Evolutionary conservation across 2,888 invertebrate species (phyloP).

Genomic region (Amitus sp.): DNA sequence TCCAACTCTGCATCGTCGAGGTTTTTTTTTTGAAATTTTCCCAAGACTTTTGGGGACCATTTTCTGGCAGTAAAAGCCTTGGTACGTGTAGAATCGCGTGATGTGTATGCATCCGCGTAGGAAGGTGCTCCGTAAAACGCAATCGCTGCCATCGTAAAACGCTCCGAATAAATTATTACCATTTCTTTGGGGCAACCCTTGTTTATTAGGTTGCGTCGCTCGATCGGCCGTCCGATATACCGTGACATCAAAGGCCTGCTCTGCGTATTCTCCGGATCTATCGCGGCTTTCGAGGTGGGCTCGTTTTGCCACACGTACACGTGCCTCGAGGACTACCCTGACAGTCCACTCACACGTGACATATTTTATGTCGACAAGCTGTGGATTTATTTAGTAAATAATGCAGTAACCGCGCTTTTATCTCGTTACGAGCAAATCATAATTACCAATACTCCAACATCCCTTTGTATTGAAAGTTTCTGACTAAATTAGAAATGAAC

Average conservation of each 20-base stretch:
- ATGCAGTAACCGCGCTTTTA: background rate
- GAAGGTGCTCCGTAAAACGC: conserved; percentile 54
- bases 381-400: conserved; percentile 4
- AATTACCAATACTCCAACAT: too few species aligned
- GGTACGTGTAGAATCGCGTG: conserved; percentile 25
- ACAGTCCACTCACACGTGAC: conserved; percentile 33
- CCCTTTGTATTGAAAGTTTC: too few species aligned
- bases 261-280: conserved; percentile 37
- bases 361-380: conserved; percentile 26
- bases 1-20: conserved; percentile 44
- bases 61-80: conserved; percentile 27
- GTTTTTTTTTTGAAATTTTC: conserved; percentile 31
- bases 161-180: conserved; percentile 59
- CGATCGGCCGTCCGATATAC: conserved; percentile 57
- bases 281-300: conserved; percentile 33
- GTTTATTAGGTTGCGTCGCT: conserved; percentile 61
- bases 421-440: background rate
- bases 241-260: conserved; percentile 62
- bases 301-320: conserved; percentile 38
- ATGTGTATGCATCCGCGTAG: conserved; percentile 34
- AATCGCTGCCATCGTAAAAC: conserved; percentile 55
- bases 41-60: conserved; percentile 24
- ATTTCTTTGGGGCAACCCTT: conserved; percentile 61
- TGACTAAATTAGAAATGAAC: too few species aligned
- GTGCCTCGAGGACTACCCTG: conserved; percentile 32